Evolutionary conservation across 2,888 invertebrate genomes (phyloP).

Genomic region (Andrena fulva): DNA sequence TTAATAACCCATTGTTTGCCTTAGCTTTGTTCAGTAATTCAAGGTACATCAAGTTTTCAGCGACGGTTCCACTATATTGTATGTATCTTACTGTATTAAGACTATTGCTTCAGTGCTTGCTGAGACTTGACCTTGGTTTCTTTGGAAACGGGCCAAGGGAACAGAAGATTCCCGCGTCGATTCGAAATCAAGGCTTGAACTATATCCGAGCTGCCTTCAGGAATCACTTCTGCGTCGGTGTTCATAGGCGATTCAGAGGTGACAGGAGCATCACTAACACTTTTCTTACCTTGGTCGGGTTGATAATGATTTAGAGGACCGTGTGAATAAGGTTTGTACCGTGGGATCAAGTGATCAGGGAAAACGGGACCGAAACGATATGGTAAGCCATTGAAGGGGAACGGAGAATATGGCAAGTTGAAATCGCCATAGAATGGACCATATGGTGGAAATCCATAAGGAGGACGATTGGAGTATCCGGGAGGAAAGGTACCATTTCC

Average conservation of each 20-base stretch:
- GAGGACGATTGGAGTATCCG: background rate
- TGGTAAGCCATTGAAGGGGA: conserved; percentile 35
- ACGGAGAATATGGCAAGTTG: conserved; percentile 12
- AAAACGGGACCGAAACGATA: conserved; percentile 26
- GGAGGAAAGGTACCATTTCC: background rate
- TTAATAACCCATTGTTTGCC: too few relatives aligned
- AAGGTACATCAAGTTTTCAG: too few relatives aligned
- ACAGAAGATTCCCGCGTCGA: background rate
- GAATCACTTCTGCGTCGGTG: conserved; percentile 34
- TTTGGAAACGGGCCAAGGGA: background rate
- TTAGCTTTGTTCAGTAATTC: too few relatives aligned
- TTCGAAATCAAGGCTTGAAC: conserved; percentile 11
- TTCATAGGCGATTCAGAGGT: background rate
- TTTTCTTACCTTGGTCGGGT: background rate
- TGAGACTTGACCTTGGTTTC: background rate
- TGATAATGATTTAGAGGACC: conserved; percentile 3
- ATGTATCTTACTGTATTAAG: background rate
- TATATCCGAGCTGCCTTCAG: conserved; percentile 20
- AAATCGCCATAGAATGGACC: conserved; percentile 46
- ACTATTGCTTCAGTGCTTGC: background rate
- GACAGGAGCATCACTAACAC: background rate
- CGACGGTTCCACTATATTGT: too few relatives aligned
- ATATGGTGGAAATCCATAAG: conserved; percentile 37
- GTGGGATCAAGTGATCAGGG: conserved; percentile 2
- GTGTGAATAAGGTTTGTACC: conserved; percentile 22